These are phyloP conservation scores for Heterotilapia buettikoferi DNA, from an alignment of 2,113 vertebrate genomes.

Conservation along the genomic window DNA sequence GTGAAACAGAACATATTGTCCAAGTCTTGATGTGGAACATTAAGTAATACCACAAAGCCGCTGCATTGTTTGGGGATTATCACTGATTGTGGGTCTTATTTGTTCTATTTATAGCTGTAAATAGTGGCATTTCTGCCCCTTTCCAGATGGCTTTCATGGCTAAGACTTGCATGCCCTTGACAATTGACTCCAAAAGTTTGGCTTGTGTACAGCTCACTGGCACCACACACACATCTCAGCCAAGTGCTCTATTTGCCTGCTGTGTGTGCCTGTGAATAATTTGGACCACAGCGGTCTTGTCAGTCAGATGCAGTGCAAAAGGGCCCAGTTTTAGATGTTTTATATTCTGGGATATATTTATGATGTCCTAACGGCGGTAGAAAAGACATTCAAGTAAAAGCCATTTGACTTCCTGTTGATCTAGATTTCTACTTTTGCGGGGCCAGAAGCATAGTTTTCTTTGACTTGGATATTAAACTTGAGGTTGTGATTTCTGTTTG, in stretches of 20 bases:
- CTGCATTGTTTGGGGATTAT: slow-evolving; percentile 50
- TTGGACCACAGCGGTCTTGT: slow-evolving; percentile 44
- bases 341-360: slow-evolving; percentile 50
- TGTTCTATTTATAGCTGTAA: slow-evolving; percentile 59
- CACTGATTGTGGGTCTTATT: slow-evolving; percentile 34
- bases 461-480: slow-evolving; percentile 29
- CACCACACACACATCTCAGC: slow-evolving; percentile 13
- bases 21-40: neutral
- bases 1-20: slow-evolving; percentile 11
- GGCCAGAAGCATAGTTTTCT: slow-evolving; percentile 37
- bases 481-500: slow-evolving; percentile 35
- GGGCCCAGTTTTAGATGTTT: slow-evolving; percentile 21
- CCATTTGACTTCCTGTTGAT: slow-evolving; percentile 37
- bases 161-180: slow-evolving; percentile 37
- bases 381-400: slow-evolving; percentile 22
- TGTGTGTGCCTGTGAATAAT: slow-evolving; percentile 48
- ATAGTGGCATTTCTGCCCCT: slow-evolving; percentile 52
- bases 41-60: slow-evolving; percentile 25
- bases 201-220: slow-evolving; percentile 11
- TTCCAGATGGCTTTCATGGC: slow-evolving; percentile 60
- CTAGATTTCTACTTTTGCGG: slow-evolving; percentile 4
- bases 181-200: slow-evolving; percentile 58
- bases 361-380: slow-evolving; percentile 28
- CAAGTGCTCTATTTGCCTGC: neutral
- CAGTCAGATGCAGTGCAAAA: slow-evolving; percentile 27